Percentiles rank a stretch among this genome's conserved stretches.
Conservation (phyloP, 2,797 vertebrate species). For the Hipposideros larvatus region DNA sequence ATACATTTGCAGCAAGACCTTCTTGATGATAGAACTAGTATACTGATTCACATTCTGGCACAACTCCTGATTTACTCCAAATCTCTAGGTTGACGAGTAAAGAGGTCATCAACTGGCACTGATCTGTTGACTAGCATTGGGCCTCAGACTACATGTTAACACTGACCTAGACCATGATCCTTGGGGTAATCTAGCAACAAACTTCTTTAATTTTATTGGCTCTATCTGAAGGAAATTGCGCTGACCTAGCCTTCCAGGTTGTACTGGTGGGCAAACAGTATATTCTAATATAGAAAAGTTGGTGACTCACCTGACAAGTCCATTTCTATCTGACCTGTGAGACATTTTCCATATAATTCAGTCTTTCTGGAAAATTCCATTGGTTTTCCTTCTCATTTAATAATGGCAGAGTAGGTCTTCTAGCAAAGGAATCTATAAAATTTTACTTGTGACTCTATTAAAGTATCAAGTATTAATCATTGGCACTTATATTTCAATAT, state of each 20-base stretch:
- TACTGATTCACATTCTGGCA: not conserved
- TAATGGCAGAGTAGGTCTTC: conserved; percentile 18
- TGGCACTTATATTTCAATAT: conserved; percentile 51
- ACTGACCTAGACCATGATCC: not conserved
- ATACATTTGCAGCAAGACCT: not conserved
- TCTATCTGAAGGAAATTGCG: not conserved
- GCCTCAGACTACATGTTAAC: not conserved
- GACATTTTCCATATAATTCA: not conserved
- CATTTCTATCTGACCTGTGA: not conserved
- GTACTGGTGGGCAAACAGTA: not conserved
- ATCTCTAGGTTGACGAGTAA: not conserved
- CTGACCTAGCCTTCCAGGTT: not conserved
- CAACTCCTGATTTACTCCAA: not conserved
- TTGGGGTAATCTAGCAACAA: not conserved
- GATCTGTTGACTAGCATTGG: not conserved
- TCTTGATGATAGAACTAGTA: not conserved
- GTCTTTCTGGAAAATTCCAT: conserved; percentile 19
- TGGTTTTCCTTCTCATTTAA: not conserved
- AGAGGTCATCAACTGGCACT: not conserved
- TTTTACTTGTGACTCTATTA: conserved; percentile 35
- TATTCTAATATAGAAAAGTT: conserved; percentile 50
- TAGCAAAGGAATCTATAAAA: conserved; percentile 23
- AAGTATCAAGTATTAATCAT: conserved; percentile 35
- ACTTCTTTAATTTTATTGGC: not conserved
- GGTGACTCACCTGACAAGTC: not conserved